Percentiles rank a stretch among this genome's conserved stretches.
Evolutionary conservation across 1,140 invertebrate species (phyloP).

Genomic region (Drosophila suzukii): DNA sequence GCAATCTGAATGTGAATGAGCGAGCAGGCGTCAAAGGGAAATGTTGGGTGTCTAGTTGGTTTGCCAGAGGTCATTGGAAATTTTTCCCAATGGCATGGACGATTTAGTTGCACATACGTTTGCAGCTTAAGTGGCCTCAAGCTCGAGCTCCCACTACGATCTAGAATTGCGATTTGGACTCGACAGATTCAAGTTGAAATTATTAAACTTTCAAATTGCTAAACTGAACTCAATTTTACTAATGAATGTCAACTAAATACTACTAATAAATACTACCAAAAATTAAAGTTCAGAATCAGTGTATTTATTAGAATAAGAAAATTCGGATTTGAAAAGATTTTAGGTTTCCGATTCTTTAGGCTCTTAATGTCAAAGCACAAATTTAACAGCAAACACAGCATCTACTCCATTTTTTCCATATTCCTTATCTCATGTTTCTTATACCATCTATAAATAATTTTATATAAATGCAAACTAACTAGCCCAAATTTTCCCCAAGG

Average conservation of each 20-base stretch:
- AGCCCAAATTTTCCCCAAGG: not conserved
- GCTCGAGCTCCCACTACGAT: slow-evolving; percentile 4
- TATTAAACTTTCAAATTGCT: slow-evolving; percentile 35
- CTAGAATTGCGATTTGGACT: slow-evolving; percentile 40
- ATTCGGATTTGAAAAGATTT: too few relatives aligned
- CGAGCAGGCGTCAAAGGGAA: slow-evolving; percentile 10
- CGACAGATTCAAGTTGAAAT: slow-evolving; percentile 38
- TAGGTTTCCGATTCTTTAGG: too few relatives aligned
- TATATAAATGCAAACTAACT: not conserved
- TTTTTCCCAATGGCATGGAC: slow-evolving; percentile 52
- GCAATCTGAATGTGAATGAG: slow-evolving; percentile 66
- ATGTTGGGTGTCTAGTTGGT: slow-evolving; percentile 1
- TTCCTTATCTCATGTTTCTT: not conserved
- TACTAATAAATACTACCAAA: too few relatives aligned
- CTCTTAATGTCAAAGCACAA: too few relatives aligned
- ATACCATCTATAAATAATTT: not conserved
- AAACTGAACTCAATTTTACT: slow-evolving; percentile 8
- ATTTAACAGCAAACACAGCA: not conserved
- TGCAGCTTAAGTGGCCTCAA: slow-evolving; percentile 55
- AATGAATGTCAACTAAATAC: too few relatives aligned
- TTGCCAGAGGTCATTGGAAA: slow-evolving; percentile 17
- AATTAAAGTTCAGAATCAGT: too few relatives aligned
- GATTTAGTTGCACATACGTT: slow-evolving; percentile 71
- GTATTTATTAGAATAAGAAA: too few relatives aligned
- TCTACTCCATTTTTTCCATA: not conserved